These are phyloP conservation scores for Aphidius colemani DNA, from an alignment of 2,888 invertebrate species.

Conservation along the genomic window DNA sequence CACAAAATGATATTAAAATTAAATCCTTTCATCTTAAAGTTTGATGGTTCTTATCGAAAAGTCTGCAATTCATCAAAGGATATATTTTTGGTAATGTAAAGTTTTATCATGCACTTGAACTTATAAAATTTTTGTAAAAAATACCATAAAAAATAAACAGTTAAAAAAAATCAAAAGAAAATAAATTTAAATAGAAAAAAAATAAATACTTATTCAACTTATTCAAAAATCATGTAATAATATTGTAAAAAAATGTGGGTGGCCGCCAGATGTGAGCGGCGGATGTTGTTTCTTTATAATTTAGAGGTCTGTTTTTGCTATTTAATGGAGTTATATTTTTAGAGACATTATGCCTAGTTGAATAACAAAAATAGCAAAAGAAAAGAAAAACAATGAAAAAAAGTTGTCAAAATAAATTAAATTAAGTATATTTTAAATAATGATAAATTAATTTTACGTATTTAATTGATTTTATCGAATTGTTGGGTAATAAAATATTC, in stretches of 20 bases:
- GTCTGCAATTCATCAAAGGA: slow-evolving; percentile 6
- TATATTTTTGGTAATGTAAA: slow-evolving; percentile 8
- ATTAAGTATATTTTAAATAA: too few species aligned
- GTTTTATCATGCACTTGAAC: too few species aligned
- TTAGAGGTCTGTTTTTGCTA: too few species aligned
- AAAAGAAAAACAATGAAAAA: too few species aligned
- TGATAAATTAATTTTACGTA: too few species aligned
- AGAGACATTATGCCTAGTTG: too few species aligned
- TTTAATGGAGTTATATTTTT: background rate
- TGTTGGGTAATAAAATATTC: too few species aligned
- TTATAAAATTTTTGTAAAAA: background rate
- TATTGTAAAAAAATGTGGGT: slow-evolving; percentile 44
- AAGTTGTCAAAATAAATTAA: too few species aligned
- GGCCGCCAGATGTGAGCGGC: slow-evolving; percentile 52
- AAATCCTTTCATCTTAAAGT: background rate
- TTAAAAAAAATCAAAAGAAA: slow-evolving; percentile 3
- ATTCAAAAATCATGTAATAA: background rate
- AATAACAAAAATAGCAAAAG: too few species aligned
- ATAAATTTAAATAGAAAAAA: background rate
- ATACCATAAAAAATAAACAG: background rate
- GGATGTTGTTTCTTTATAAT: slow-evolving; percentile 41
- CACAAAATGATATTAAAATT: background rate
- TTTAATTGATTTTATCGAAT: too few species aligned
- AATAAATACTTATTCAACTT: slow-evolving; percentile 5
- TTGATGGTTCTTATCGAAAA: background rate